Percentiles rank a stretch among this genome's conserved stretches.
These are phyloP conservation scores for Torymus auratus DNA, from an alignment of 2,888 invertebrate genomes.

Conservation along the genomic window DNA sequence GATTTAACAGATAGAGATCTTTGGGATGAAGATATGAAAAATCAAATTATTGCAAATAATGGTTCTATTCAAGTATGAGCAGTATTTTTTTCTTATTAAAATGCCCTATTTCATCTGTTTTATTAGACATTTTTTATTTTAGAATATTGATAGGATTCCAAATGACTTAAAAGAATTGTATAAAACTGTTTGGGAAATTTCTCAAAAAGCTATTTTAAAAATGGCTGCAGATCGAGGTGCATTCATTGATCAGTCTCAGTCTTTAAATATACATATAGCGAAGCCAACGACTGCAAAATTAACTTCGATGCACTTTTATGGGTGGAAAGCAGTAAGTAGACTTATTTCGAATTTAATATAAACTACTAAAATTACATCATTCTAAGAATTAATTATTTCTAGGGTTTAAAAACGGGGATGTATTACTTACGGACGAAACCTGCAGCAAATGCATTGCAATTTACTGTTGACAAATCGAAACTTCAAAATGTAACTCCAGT, in stretches of 20 bases:
- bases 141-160: constrained; percentile 91
- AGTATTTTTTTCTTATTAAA: neutral
- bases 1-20: constrained; percentile 94
- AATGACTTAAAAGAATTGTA: constrained; percentile 90
- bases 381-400: constrained; percentile 3
- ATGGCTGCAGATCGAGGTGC: constrained; percentile 99
- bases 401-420: constrained; percentile 54
- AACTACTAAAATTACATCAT: neutral
- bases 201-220: constrained; percentile 93
- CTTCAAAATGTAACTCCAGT: constrained; percentile 71
- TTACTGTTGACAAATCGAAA: constrained; percentile 94
- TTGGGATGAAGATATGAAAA: constrained; percentile 98
- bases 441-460: constrained; percentile 97
- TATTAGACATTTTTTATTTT: constrained; percentile 26
- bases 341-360: neutral
- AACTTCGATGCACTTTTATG: constrained; percentile 98
- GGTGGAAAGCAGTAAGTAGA: constrained; percentile 88
- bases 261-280: constrained; percentile 97
- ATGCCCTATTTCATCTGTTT: neutral
- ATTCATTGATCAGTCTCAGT: constrained; percentile 99
- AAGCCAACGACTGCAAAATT: constrained; percentile 95
- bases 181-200: constrained; percentile 98
- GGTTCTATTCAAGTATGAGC: constrained; percentile 89
- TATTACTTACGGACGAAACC: constrained; percentile 81
- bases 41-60: constrained; percentile 91